These are phyloP conservation scores for Drosophila greeni DNA, from an alignment of 2,888 invertebrate species.

Conservation along the genomic window DNA sequence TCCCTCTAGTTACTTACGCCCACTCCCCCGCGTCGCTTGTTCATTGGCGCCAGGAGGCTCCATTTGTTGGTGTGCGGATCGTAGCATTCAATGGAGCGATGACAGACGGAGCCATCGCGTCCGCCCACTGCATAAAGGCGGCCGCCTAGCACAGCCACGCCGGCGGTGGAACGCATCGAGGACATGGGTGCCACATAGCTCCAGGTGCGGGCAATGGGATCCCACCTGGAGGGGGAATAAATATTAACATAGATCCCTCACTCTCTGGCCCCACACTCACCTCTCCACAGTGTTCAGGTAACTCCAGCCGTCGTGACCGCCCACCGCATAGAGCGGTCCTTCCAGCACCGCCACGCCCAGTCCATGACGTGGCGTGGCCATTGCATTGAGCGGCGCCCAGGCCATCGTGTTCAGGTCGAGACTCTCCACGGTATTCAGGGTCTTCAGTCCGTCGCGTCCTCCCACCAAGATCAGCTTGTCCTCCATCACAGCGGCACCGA, in stretches of 20 bases:
- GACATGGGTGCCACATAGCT: slow-evolving; percentile 94
- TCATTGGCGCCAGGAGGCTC: slow-evolving; percentile 93
- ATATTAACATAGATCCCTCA: background rate
- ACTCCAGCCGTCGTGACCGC: slow-evolving; percentile 93
- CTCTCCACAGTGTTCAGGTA: slow-evolving; percentile 95
- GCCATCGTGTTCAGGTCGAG: slow-evolving; percentile 88
- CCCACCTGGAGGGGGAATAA: slow-evolving; percentile 83
- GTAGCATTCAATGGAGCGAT: slow-evolving; percentile 93
- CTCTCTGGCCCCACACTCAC: slow-evolving; percentile 55
- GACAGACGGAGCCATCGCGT: slow-evolving; percentile 93
- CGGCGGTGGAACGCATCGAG: slow-evolving; percentile 90
- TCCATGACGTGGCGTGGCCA: slow-evolving; percentile 93
- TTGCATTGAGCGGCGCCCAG: slow-evolving; percentile 90
- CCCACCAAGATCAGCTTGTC: slow-evolving; percentile 91
- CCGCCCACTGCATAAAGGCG: slow-evolving; percentile 95
- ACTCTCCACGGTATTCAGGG: slow-evolving; percentile 94
- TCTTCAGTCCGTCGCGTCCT: slow-evolving; percentile 95
- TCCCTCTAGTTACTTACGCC: slow-evolving; percentile 83
- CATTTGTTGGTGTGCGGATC: slow-evolving; percentile 86
- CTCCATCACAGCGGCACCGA: slow-evolving; percentile 92
- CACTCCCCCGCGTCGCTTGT: slow-evolving; percentile 90
- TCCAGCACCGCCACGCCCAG: slow-evolving; percentile 88
- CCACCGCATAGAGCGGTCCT: slow-evolving; percentile 93
- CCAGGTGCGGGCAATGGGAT: slow-evolving; percentile 92
- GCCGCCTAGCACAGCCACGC: slow-evolving; percentile 90